phyloP scores from a whole-genome alignment of 2,797 vertebrate genomes.

The Eulemur rubriventer region DNA sequence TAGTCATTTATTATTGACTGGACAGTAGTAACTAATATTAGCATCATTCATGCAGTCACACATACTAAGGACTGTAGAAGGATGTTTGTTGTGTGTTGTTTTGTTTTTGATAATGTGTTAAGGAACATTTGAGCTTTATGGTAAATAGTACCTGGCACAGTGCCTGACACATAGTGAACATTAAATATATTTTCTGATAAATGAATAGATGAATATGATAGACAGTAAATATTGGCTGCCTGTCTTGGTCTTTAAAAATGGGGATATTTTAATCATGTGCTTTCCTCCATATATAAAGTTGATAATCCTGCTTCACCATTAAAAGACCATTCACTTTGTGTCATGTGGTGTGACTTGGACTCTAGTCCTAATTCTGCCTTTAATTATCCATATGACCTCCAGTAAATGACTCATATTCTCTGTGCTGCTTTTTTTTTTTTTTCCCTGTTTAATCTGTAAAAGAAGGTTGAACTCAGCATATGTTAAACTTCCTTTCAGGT shows the following conservation, averaged over 20 bases:
- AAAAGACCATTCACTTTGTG: not conserved
- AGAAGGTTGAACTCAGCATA: not conserved
- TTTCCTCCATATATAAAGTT: not conserved
- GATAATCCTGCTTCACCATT: not conserved
- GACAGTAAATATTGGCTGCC: not conserved
- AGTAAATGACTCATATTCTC: not conserved
- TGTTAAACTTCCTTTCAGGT: not conserved
- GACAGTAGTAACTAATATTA: not conserved
- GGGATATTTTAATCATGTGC: not conserved
- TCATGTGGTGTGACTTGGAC: not conserved
- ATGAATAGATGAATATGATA: not conserved
- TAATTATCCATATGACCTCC: not conserved
- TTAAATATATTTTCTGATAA: not conserved
- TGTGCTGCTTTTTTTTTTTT: not conserved
- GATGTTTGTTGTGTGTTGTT: not conserved
- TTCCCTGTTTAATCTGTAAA: not conserved
- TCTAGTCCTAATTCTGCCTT: not conserved
- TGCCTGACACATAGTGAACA: not conserved
- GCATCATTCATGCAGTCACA: not conserved
- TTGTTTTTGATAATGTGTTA: not conserved
- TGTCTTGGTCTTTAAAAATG: not conserved
- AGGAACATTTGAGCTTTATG: slow-evolving; percentile 48
- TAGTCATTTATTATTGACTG: not conserved
- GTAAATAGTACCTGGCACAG: not conserved
- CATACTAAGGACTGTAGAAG: not conserved